Percentiles rank a stretch among this genome's conserved stretches.
Evolutionary conservation across 2,797 vertebrate species (phyloP).

Genomic region (Euphonia xanthogaster): DNA sequence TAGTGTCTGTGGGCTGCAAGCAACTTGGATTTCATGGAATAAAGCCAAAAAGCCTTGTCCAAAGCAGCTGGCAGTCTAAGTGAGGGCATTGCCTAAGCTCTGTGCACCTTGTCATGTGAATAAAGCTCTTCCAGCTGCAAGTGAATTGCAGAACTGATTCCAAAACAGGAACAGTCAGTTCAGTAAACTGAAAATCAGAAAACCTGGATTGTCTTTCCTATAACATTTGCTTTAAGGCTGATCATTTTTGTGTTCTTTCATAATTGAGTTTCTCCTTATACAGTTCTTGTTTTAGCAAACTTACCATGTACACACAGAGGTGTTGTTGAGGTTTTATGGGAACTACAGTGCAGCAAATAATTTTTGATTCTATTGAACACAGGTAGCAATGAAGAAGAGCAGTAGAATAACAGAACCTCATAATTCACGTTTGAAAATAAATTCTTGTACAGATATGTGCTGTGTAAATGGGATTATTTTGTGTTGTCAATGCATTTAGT

Average conservation of each 20-base stretch:
- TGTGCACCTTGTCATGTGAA: background rate
- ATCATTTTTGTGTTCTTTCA: background rate
- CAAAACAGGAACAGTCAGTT: background rate
- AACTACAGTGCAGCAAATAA: background rate
- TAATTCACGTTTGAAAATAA: background rate
- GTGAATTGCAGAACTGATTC: background rate
- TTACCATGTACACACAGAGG: accelerated
- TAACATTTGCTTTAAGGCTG: background rate
- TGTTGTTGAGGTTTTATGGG: background rate
- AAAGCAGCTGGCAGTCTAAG: background rate
- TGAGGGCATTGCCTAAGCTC: background rate
- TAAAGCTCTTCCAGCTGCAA: background rate
- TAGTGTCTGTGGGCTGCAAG: background rate
- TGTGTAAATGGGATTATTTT: background rate
- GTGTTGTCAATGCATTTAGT: background rate
- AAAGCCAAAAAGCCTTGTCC: background rate
- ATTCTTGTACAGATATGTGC: background rate
- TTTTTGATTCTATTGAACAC: background rate
- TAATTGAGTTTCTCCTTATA: background rate
- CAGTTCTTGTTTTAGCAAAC: background rate
- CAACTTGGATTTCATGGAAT: background rate
- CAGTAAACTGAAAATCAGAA: background rate
- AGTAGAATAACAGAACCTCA: background rate
- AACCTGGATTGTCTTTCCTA: background rate
- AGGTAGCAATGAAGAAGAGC: background rate